Conservation (phyloP, 2,797 vertebrate genomes). For the Poecilia velifera region DNA sequence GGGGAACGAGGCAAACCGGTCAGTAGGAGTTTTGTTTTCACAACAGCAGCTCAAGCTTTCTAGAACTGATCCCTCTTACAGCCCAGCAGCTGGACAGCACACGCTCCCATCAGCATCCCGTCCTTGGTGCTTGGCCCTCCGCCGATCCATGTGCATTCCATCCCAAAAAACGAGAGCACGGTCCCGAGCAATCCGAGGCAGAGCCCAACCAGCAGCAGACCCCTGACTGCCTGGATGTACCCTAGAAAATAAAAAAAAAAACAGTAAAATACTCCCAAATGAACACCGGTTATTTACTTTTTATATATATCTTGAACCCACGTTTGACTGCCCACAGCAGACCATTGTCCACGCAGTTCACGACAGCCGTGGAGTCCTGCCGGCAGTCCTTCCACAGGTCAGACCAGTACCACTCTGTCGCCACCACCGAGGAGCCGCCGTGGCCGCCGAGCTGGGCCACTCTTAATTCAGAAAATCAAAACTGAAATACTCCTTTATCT, state of each 20-base stretch:
- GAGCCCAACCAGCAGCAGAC: slow-evolving; percentile 65
- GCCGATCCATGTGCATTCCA: slow-evolving; percentile 74
- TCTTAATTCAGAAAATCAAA: no score
- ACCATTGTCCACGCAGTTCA: no score
- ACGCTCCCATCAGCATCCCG: slow-evolving; percentile 45
- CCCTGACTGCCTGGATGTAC: slow-evolving; percentile 62
- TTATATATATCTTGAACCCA: not conserved
- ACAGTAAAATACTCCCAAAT: not conserved
- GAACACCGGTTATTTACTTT: not conserved
- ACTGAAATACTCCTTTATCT: no score
- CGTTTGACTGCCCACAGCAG: slow-evolving; percentile 23
- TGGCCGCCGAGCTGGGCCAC: no score
- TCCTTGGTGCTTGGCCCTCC: slow-evolving; percentile 14
- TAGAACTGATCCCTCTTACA: slow-evolving; percentile 30
- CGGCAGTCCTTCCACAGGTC: no score
- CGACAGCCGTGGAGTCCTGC: no score
- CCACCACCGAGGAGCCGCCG: no score
- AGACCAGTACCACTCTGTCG: no score
- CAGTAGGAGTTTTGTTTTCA: not conserved
- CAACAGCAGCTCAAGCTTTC: not conserved
- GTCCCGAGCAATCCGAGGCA: slow-evolving; percentile 59
- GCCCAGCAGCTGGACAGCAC: slow-evolving; percentile 33
- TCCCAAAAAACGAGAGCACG: slow-evolving; percentile 61
- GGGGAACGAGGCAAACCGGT: slow-evolving; percentile 16
- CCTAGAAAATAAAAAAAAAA: slow-evolving; percentile 32